phyloP scores from a whole-genome alignment of 2,113 vertebrate genomes.

The Xiphophorus hellerii region DNA sequence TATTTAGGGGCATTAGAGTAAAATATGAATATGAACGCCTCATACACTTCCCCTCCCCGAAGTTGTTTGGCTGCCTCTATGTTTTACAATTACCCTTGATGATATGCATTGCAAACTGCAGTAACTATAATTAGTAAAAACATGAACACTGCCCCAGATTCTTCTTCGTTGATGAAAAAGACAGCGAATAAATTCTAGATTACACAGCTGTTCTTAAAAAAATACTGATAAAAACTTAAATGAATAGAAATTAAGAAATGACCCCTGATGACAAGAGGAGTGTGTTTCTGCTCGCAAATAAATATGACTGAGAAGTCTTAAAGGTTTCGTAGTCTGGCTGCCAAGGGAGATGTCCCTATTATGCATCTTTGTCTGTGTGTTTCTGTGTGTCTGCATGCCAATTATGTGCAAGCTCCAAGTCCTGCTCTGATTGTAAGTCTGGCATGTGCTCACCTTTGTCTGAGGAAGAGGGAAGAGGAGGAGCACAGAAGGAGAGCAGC shows the following conservation, averaged over 20 bases:
- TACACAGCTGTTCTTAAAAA: slow-evolving; percentile 26
- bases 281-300: slow-evolving; percentile 61
- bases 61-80: slow-evolving; percentile 5
- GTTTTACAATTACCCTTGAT: slow-evolving; percentile 41
- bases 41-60: background rate
- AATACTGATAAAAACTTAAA: slow-evolving; percentile 55
- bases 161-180: slow-evolving; percentile 56
- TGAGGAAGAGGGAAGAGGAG: slow-evolving; percentile 29
- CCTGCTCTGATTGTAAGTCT: slow-evolving; percentile 58
- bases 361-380: slow-evolving; percentile 36
- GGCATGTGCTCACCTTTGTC: slow-evolving; percentile 71
- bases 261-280: slow-evolving; percentile 23
- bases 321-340: slow-evolving; percentile 67
- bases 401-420: slow-evolving; percentile 60
- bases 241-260: slow-evolving; percentile 39
- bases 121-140: slow-evolving; percentile 57
- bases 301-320: slow-evolving; percentile 66
- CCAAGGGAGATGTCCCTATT: slow-evolving; percentile 59
- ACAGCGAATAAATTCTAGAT: slow-evolving; percentile 59
- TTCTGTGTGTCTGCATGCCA: slow-evolving; percentile 23
- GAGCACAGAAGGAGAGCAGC: slow-evolving; percentile 31
- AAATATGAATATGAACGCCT: background rate
- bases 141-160: slow-evolving; percentile 50
- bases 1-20: background rate
- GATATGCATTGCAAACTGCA: slow-evolving; percentile 18